phyloP scores from a whole-genome alignment of 2,113 vertebrate genomes.

The Vireo altiloquus region DNA sequence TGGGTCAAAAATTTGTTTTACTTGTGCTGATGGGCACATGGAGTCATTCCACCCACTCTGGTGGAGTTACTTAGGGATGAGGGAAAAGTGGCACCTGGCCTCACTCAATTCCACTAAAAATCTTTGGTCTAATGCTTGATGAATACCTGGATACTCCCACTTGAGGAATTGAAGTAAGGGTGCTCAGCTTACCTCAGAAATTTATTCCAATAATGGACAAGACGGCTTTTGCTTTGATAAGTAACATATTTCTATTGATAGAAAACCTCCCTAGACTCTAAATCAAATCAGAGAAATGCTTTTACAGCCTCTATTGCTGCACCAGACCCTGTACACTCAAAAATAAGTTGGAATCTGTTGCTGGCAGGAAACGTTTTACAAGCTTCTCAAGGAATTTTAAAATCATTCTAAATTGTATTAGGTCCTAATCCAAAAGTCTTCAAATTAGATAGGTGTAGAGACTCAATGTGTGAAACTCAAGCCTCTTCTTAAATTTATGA shows the following conservation, averaged over 20 bases:
- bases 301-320: neutral
- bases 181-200: neutral
- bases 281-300: neutral
- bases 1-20: neutral
- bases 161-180: neutral
- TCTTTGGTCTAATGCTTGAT: neutral
- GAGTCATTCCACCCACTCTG: neutral
- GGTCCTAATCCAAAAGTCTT: neutral
- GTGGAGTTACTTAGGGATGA: neutral
- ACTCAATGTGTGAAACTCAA: neutral
- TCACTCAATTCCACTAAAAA: neutral
- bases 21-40: neutral
- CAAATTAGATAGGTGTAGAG: neutral
- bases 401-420: neutral
- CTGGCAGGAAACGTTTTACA: slow-evolving; percentile 1
- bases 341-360: neutral
- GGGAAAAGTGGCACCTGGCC: neutral
- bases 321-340: neutral
- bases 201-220: neutral
- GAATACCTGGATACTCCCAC: neutral
- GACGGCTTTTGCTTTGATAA: neutral
- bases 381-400: neutral
- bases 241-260: neutral
- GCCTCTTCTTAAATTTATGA: neutral
- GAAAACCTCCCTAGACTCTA: neutral